phyloP scores from a whole-genome alignment of 2,888 invertebrate species.

The Eupithecia dodoneata region DNA sequence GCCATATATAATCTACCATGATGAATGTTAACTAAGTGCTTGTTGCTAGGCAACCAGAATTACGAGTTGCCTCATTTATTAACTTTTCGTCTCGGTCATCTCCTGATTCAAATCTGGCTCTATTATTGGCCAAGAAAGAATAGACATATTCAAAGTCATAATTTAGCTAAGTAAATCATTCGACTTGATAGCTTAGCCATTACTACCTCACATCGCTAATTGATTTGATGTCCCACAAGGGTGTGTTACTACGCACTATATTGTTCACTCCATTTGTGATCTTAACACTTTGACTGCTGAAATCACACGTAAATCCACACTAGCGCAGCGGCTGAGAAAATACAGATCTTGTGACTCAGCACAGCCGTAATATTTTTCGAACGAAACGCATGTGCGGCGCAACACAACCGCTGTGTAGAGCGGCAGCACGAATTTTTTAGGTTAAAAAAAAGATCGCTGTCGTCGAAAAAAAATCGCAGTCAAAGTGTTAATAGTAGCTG shows the following conservation, averaged over 20 bases:
- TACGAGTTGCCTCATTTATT: background rate
- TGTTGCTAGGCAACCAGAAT: slow-evolving; percentile 4
- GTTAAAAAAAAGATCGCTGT: too few species aligned
- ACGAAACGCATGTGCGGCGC: too few species aligned
- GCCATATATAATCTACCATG: background rate
- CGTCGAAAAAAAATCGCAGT: too few species aligned
- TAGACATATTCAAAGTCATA: background rate
- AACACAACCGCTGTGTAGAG: too few species aligned
- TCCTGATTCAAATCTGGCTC: background rate
- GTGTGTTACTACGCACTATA: slow-evolving; percentile 2
- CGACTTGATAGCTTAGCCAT: background rate
- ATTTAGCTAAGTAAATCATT: background rate
- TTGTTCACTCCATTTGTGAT: slow-evolving; percentile 8
- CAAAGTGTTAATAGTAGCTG: too few species aligned
- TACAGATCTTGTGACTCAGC: too few species aligned
- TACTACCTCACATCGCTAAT: background rate
- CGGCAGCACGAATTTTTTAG: too few species aligned
- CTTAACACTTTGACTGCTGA: too few species aligned
- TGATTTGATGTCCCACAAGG: slow-evolving; percentile 10
- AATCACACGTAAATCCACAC: too few species aligned
- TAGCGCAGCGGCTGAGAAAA: too few species aligned
- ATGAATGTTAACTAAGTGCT: background rate
- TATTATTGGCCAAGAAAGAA: background rate
- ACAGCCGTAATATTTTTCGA: too few species aligned
- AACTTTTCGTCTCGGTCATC: background rate